Base-by-base conservation (phyloP, 2,797 vertebrate genomes). In the Buphagus erythrorhynchus region DNA sequence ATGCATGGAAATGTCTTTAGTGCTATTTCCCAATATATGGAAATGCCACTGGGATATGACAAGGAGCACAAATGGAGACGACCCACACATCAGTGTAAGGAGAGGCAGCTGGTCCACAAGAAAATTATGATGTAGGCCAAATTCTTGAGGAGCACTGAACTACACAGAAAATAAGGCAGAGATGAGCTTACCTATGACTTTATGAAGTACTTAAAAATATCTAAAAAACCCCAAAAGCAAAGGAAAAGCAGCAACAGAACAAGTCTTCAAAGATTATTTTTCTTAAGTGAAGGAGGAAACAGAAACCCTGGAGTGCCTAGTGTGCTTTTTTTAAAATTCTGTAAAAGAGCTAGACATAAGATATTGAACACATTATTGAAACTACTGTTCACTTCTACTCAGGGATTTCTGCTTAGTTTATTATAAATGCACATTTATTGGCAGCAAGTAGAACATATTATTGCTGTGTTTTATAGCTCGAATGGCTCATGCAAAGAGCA, bases 381-480 rank as follows among this genome's bases (percentile, higher is more conserved):
- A 88, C 68, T 59, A 86, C 69, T 76, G 33, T 62, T 93, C 62
- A 54, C 58, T 91, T 86, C 68, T 86, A 63, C 66, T 90, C 76
- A 40, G 73, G 29, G 76, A 78, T 91, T 94, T 88, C 87, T 90
- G 42, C 58, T 93, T 86, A 73, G 85, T 92, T 94, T 95, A 93
- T 90, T 93, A 95, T 54, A 96, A 95, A 94, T 76, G 80, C 38
- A 76, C 45, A 73, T 73, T 90, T 95, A 96, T 71, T 88, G 79
- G 85, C 76, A 94, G 82, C 40, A 63, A 90, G 79, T 40, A 72
- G 91, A 95, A 94, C 89, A 77, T 48, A 79, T 74, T 91, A 95
- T 58, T 84, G 46, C 87, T 73, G 36, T 82, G 52, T 58, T 95
- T 95, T 93, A 95, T 73, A 84, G 82, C 90, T 73, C 0, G 0